These are phyloP conservation scores for Ctenoplectra terminalis DNA, from an alignment of 1,140 invertebrate species.

Conservation along the genomic window DNA sequence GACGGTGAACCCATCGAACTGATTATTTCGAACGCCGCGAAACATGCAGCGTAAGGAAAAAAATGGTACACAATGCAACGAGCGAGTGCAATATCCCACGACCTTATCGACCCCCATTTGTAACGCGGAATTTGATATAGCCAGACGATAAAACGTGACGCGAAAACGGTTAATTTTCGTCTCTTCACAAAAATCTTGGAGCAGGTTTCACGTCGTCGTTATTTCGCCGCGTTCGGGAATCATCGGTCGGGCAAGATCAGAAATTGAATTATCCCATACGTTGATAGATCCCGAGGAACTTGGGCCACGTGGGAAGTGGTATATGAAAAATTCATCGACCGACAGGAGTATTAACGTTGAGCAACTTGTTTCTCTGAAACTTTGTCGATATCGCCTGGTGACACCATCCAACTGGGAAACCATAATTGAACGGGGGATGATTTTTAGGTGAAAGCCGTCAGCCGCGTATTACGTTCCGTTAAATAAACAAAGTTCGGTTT, in stretches of 20 bases:
- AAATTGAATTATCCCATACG: conserved; percentile 17
- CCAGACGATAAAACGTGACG: conserved; percentile 20
- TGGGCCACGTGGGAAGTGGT: not conserved
- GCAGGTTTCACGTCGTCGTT: not conserved
- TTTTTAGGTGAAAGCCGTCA: not conserved
- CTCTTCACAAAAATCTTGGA: not conserved
- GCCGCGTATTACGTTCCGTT: not conserved
- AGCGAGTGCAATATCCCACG: not conserved
- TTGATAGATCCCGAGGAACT: not conserved
- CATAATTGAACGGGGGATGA: not conserved
- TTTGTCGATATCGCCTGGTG: not conserved
- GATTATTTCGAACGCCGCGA: conserved; percentile 8
- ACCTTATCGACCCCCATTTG: not conserved
- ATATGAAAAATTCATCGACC: conserved; percentile 32
- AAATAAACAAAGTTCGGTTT: conserved; percentile 30
- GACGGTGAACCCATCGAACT: not conserved
- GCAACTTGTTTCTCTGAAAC: conserved; percentile 3
- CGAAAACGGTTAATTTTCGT: not conserved
- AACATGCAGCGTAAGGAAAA: conserved; percentile 27
- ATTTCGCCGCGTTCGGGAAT: not conserved
- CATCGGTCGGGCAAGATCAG: not conserved
- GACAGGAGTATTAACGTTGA: not conserved
- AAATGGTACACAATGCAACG: not conserved
- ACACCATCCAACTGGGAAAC: not conserved
- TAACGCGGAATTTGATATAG: conserved; percentile 22